Evolutionary conservation across 2,113 vertebrate genomes (phyloP).

Genomic region (Zosterops borbonicus): DNA sequence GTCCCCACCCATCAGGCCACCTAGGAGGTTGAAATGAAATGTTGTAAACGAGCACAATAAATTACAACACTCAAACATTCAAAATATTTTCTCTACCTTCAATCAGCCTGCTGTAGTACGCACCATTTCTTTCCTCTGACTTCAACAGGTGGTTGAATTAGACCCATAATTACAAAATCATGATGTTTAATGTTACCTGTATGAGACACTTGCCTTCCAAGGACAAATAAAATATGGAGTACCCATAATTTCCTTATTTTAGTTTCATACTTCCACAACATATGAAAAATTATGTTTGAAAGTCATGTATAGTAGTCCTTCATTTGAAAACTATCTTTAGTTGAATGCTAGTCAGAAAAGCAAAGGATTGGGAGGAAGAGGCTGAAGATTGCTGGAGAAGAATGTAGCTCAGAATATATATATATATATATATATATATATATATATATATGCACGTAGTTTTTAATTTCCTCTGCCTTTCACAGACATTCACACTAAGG

Average conservation of each 20-base stretch:
- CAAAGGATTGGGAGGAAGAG: neutral
- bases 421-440: neutral
- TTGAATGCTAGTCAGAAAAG: conserved; percentile 55
- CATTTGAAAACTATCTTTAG: conserved; percentile 61
- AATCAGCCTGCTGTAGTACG: neutral
- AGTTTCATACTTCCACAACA: conserved; percentile 30
- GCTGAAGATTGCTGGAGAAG: neutral
- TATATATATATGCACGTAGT: neutral
- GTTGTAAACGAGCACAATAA: conserved; percentile 24
- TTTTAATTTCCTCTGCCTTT: neutral
- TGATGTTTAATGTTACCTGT: neutral
- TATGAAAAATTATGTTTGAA: conserved; percentile 76
- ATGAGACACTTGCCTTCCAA: conserved; percentile 22
- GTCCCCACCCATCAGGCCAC: conserved; percentile 99
- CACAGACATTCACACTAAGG: neutral
- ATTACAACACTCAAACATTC: conserved; percentile 17
- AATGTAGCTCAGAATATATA: neutral
- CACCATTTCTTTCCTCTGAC: neutral
- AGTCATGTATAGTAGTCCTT: conserved; percentile 46
- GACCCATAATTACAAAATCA: neutral
- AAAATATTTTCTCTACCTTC: conserved; percentile 11
- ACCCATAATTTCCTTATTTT: neutral
- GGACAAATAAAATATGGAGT: neutral
- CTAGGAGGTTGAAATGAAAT: conserved; percentile 74
- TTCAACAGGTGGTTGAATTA: neutral